Evolutionary conservation across 1,140 invertebrate genomes (phyloP).

Genomic region (Rhyacophila brunnea): DNA sequence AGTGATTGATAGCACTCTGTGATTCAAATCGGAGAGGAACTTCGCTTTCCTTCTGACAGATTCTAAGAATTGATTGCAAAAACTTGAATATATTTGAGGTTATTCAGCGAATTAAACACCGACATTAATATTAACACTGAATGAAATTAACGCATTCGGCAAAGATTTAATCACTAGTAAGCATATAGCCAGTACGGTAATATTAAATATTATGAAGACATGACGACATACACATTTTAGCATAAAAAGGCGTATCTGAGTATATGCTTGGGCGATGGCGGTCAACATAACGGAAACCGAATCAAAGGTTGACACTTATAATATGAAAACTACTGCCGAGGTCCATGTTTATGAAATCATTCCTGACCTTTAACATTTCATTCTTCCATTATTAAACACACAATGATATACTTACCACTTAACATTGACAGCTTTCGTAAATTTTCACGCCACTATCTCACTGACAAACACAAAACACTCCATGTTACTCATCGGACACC

Average conservation of each 20-base stretch:
- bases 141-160: background rate
- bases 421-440: slow-evolving; percentile 28
- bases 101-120: background rate
- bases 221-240: slow-evolving; percentile 10
- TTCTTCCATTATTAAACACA: background rate
- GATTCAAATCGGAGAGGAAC: no score
- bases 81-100: background rate
- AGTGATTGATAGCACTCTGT: no score
- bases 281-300: slow-evolving; percentile 30
- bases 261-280: slow-evolving; percentile 27
- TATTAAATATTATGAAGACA: background rate
- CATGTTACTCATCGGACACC: slow-evolving; percentile 18
- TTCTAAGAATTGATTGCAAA: no score
- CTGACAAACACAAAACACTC: slow-evolving; percentile 30
- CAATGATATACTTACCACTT: slow-evolving; percentile 19
- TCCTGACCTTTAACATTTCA: no score
- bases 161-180: background rate
- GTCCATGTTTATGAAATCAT: no score
- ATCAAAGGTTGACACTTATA: slow-evolving; percentile 5
- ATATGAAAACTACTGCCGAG: background rate
- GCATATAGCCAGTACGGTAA: no score
- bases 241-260: slow-evolving; percentile 29
- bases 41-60: no score
- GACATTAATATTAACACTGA: background rate
- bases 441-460: slow-evolving; percentile 21